These are phyloP conservation scores for Sclerodermus sp. DNA, from an alignment of 2,888 invertebrate genomes.

Conservation along the genomic window DNA sequence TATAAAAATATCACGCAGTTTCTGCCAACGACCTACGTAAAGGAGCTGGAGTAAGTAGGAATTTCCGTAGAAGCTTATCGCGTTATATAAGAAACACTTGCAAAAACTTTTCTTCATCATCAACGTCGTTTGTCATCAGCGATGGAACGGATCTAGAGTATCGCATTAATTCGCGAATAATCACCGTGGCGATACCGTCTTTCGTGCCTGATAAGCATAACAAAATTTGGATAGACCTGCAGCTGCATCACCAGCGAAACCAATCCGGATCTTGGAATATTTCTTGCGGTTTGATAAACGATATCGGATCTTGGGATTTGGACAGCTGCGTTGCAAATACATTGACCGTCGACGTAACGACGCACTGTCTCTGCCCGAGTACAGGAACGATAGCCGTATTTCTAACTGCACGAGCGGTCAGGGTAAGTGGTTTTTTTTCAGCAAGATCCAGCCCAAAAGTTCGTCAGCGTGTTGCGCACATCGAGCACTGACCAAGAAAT, in stretches of 20 bases:
- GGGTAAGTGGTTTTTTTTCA: slow-evolving; percentile 39
- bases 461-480: neutral
- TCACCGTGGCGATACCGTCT: slow-evolving; percentile 50
- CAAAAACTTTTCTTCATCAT: neutral
- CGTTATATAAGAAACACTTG: no score
- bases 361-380: slow-evolving; percentile 65
- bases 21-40: slow-evolving; percentile 65
- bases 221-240: slow-evolving; percentile 58
- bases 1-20: slow-evolving; percentile 68
- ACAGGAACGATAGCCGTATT: slow-evolving; percentile 69
- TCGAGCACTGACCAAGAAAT: neutral
- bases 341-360: slow-evolving; percentile 57
- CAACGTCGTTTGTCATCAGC: slow-evolving; percentile 50
- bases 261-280: slow-evolving; percentile 57
- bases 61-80: no score
- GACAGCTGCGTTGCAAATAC: slow-evolving; percentile 61
- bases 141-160: slow-evolving; percentile 71
- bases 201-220: slow-evolving; percentile 28
- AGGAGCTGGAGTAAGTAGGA: slow-evolving; percentile 65
- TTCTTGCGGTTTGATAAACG: slow-evolving; percentile 59
- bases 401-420: slow-evolving; percentile 59
- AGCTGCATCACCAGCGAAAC: slow-evolving; percentile 61
- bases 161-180: slow-evolving; percentile 65
- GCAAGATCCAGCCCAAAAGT: no score
- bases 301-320: slow-evolving; percentile 65